Evolutionary conservation across 1,140 invertebrate genomes (phyloP).

Genomic region (Dermatophagoides farinae): DNA sequence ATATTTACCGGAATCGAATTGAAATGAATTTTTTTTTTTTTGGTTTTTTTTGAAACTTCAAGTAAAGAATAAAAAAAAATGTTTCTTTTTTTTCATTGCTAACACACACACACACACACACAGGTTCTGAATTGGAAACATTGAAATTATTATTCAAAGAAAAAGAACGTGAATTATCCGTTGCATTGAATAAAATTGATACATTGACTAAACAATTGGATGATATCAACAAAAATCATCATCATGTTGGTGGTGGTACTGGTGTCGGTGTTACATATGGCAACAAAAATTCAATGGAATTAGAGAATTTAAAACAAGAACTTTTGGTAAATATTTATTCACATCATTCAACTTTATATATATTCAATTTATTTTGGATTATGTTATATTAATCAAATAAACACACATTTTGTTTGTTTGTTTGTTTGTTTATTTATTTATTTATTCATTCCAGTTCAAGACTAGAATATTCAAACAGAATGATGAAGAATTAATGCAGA

Average conservation of each 20-base stretch:
- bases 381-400: no score
- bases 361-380: not conserved
- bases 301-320: conserved; percentile 65
- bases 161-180: conserved; percentile 82
- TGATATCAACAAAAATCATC: conserved; percentile 41
- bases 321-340: conserved; percentile 48
- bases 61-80: no score
- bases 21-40: not conserved
- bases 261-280: no score
- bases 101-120: no score
- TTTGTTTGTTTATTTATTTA: not conserved
- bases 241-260: no score
- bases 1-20: no score
- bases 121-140: conserved; percentile 55
- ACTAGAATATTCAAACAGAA: conserved; percentile 89
- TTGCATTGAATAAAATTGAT: conserved; percentile 86
- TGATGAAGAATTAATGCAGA: conserved; percentile 58
- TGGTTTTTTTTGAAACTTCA: no score
- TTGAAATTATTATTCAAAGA: conserved; percentile 87
- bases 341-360: not conserved
- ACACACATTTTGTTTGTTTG: not conserved
- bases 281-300: conserved; percentile 35
- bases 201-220: conserved; percentile 80
- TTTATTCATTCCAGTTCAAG: conserved; percentile 49
- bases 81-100: no score